Base-by-base conservation (phyloP, 2,888 invertebrate genomes). In the Philhelius pedissequus region DNA sequence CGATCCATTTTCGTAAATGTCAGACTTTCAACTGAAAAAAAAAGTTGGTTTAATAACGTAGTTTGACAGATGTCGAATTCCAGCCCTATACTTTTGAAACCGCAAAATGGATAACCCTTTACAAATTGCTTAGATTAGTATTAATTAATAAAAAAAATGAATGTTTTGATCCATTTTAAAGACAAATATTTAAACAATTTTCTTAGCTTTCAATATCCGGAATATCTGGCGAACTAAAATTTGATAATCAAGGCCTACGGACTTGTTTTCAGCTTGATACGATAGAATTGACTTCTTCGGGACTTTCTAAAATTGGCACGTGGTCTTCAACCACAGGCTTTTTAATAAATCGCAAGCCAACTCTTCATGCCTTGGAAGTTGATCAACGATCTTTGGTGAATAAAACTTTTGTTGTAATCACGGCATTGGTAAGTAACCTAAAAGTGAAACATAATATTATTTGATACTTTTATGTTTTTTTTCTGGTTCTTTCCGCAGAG, bases 201-300 rank as follows among this genome's bases (percentile, higher is more conserved):
- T 18, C 2, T 9, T 95, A 97, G 94, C 94, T 90, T 92, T 93
- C 91, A 87, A 91, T 88, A 92, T 86, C 94, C 87, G 97, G 97
- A 11, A 90, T 97, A 76, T 95, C 96, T 1, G 97, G 97, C 9
- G 90, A 93, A 25, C 94, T 97, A 40, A 94, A 94, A 89, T 96
- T 97, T 89, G 96, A 97, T 89, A 93, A 94, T 79, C 94, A 95
- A 88, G 98, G 98, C 5, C 93, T 95, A 86, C 93, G 96, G 69
- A 94, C 93, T 8, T 94, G 95, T 88, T 94, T 96, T 87, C 92
- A 93, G 86, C 89, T 96, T 79, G 95, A 96, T 69, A 91, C 96
- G 50, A 89, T 96, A 9, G 94, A 95, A 92, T 89, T 96, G 50
- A 93, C 93, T 73, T 90, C 93, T 8, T 92, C 93, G 83, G 95